phyloP scores from a whole-genome alignment of 1,140 invertebrate genomes.

The Drosophila murphyi region DNA sequence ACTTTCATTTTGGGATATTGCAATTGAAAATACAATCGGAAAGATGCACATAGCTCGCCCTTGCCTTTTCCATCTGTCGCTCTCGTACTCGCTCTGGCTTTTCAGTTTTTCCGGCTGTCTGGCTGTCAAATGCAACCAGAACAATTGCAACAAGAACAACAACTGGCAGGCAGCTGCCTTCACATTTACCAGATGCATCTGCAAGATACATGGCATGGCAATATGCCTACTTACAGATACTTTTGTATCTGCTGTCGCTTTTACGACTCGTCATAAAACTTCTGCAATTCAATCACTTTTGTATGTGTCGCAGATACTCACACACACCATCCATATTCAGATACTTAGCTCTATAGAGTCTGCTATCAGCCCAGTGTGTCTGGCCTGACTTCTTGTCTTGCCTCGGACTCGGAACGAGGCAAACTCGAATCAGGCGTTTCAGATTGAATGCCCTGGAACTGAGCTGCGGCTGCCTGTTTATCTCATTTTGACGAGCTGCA shows the following conservation, averaged over 20 bases:
- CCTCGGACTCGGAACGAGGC: not conserved
- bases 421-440: not conserved
- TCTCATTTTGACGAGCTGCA: conserved; percentile 36
- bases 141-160: conserved; percentile 29
- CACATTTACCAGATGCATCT: conserved; percentile 72
- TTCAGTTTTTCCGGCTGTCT: conserved; percentile 44
- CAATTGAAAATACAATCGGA: conserved; percentile 63
- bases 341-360: conserved; percentile 13
- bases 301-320: conserved; percentile 14
- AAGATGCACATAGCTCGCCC: conserved; percentile 22
- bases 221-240: conserved; percentile 52
- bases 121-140: conserved; percentile 45
- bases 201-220: conserved; percentile 42
- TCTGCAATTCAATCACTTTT: conserved; percentile 33
- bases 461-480: conserved; percentile 29
- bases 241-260: conserved; percentile 61
- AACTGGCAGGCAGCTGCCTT: conserved; percentile 63
- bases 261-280: conserved; percentile 48
- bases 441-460: conserved; percentile 19
- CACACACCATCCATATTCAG: conserved; percentile 1
- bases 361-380: conserved; percentile 12
- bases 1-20: conserved; percentile 60
- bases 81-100: not conserved
- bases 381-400: conserved; percentile 9
- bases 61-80: not conserved